Percentiles rank a stretch among this genome's conserved stretches.
Conservation (phyloP, 2,797 vertebrate species). For the Orientallactaga sibirica region DNA sequence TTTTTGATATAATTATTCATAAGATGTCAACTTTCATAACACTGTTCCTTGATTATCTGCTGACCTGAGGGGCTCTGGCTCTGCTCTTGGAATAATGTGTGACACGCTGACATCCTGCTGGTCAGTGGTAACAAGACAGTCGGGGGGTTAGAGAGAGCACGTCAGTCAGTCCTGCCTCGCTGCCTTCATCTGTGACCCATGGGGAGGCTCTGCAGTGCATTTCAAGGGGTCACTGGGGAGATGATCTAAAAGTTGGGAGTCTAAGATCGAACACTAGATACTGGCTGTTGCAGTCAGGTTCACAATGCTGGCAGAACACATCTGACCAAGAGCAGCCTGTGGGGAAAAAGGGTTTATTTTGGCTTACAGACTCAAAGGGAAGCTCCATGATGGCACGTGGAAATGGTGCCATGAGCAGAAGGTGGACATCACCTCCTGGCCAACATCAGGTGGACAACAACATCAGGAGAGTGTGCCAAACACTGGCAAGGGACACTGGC, state of each 20-base stretch:
- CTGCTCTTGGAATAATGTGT: conserved; percentile 76
- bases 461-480: too few relatives aligned
- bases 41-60: conserved; percentile 84
- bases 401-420: too few relatives aligned
- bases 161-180: conserved; percentile 16
- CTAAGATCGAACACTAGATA: neutral
- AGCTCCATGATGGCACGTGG: too few relatives aligned
- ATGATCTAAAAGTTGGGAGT: conserved; percentile 29
- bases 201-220: conserved; percentile 17
- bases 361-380: too few relatives aligned
- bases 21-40: conserved; percentile 89
- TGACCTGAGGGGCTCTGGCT: conserved; percentile 82
- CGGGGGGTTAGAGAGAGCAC: conserved; percentile 65
- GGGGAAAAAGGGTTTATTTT: too few relatives aligned
- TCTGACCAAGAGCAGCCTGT: too few relatives aligned
- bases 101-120: conserved; percentile 81
- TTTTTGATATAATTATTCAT: conserved; percentile 90
- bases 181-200: conserved; percentile 34
- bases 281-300: neutral
- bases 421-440: too few relatives aligned
- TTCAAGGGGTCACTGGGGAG: neutral
- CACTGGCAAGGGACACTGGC: too few relatives aligned
- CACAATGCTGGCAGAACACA: too few relatives aligned
- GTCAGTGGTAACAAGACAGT: conserved; percentile 82
- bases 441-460: too few relatives aligned